These are phyloP conservation scores for Cydia amplana DNA, from an alignment of 1,140 invertebrate species.

Conservation along the genomic window DNA sequence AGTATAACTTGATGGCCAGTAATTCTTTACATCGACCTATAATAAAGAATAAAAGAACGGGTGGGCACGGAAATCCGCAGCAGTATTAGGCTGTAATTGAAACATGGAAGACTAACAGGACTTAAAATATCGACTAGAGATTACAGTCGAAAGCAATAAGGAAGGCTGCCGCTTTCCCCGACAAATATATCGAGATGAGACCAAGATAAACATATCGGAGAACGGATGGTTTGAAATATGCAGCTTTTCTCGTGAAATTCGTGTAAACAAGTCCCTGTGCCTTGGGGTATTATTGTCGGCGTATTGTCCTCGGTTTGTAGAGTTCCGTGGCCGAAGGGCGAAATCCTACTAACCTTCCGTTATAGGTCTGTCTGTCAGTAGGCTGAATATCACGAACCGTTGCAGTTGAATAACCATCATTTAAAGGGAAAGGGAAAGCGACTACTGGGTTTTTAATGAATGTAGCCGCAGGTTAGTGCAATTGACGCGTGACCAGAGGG, in stretches of 20 bases:
- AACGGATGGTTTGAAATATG: constrained; percentile 67
- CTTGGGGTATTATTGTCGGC: constrained; percentile 58
- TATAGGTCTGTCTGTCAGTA: background rate
- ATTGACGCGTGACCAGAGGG: too few relatives aligned
- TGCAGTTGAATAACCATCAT: too few relatives aligned
- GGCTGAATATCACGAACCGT: too few relatives aligned
- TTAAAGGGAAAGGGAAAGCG: too few relatives aligned
- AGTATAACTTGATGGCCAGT: too few relatives aligned
- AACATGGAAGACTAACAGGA: background rate
- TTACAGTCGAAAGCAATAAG: constrained; percentile 58
- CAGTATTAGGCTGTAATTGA: background rate
- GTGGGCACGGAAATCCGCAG: background rate
- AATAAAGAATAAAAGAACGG: background rate
- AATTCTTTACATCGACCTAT: too few relatives aligned
- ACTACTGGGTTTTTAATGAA: too few relatives aligned
- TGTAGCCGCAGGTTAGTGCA: too few relatives aligned
- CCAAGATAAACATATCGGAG: constrained; percentile 70
- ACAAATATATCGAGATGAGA: constrained; percentile 75
- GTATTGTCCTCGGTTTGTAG: constrained; percentile 40
- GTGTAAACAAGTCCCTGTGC: constrained; percentile 63
- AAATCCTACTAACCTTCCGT: background rate
- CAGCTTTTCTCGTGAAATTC: constrained; percentile 62
- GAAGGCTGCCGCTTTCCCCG: constrained; percentile 60
- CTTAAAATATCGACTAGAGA: background rate
- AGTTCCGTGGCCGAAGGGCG: background rate